A percentile compares a stretch with the other conserved stretches of the same genome.
Conservation (phyloP, 2,888 invertebrate genomes). For the Stegophylla sp. region DNA sequence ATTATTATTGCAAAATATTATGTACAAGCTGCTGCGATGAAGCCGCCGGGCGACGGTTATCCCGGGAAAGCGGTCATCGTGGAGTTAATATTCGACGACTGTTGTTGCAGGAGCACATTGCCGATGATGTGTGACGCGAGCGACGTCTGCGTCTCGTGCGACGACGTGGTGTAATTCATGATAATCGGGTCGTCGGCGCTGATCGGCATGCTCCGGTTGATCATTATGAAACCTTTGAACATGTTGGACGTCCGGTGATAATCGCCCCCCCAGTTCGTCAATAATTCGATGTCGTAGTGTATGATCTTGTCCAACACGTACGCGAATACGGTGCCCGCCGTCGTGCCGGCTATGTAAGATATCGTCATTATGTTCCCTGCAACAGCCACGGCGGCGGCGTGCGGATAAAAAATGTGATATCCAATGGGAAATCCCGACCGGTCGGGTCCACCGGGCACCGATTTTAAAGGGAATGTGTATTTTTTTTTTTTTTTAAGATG, state of each 20-base stretch:
- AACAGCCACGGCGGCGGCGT: slow-evolving; percentile 57
- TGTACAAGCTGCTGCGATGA: neutral
- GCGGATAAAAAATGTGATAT: no score
- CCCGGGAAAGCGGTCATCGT: neutral
- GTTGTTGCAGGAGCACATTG: neutral
- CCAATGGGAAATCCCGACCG: no score
- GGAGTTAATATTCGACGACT: neutral
- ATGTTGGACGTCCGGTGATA: neutral
- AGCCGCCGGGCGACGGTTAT: neutral
- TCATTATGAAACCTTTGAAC: neutral
- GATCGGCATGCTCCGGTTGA: neutral
- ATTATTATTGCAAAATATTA: neutral
- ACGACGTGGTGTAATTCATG: neutral
- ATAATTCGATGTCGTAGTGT: slow-evolving; percentile 63
- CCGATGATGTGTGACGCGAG: neutral
- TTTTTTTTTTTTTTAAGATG: no score
- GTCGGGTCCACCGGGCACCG: no score
- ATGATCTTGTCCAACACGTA: slow-evolving; percentile 74
- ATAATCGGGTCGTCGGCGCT: neutral
- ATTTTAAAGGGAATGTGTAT: no score
- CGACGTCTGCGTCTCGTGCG: neutral
- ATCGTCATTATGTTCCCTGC: slow-evolving; percentile 91
- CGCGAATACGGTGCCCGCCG: slow-evolving; percentile 82
- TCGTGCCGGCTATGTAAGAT: slow-evolving; percentile 86
- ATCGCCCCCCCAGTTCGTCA: slow-evolving; percentile 38